Conservation (phyloP, 1,140 invertebrate species). For the Drepana arcuata region DNA sequence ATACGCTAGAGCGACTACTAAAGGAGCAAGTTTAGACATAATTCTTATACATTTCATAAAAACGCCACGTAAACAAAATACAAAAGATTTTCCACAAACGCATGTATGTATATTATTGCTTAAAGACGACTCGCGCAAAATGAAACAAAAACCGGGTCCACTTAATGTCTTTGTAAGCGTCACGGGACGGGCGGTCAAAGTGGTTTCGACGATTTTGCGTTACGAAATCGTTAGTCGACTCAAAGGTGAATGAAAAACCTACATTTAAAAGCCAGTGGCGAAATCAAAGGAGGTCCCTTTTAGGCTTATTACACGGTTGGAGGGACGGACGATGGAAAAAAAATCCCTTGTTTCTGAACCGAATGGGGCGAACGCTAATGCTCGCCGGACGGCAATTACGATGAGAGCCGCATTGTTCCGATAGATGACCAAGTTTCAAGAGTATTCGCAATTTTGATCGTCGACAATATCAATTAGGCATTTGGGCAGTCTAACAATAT, state of each 20-base stretch:
- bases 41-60: too few relatives aligned
- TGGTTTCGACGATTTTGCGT: slow-evolving; percentile 13
- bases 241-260: slow-evolving; percentile 37
- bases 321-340: slow-evolving; percentile 20
- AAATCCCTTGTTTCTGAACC: slow-evolving; percentile 20
- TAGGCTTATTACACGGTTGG: slow-evolving; percentile 44
- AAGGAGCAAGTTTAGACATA: too few relatives aligned
- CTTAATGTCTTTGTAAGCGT: slow-evolving; percentile 21
- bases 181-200: slow-evolving; percentile 17
- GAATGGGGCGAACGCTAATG: slow-evolving; percentile 9
- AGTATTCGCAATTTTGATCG: too few relatives aligned
- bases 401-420: slow-evolving; percentile 25
- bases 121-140: too few relatives aligned
- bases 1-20: too few relatives aligned
- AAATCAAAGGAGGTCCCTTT: slow-evolving; percentile 39
- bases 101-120: too few relatives aligned
- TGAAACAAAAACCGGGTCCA: slow-evolving; percentile 23
- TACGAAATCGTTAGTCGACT: slow-evolving; percentile 26
- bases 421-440: slow-evolving; percentile 5
- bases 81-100: too few relatives aligned
- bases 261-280: slow-evolving; percentile 26
- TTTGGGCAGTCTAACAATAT: too few relatives aligned
- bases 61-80: too few relatives aligned
- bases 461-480: too few relatives aligned
- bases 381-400: slow-evolving; percentile 19